Base-by-base conservation (phyloP, 2,888 invertebrate genomes). In the Hedya salicella region DNA sequence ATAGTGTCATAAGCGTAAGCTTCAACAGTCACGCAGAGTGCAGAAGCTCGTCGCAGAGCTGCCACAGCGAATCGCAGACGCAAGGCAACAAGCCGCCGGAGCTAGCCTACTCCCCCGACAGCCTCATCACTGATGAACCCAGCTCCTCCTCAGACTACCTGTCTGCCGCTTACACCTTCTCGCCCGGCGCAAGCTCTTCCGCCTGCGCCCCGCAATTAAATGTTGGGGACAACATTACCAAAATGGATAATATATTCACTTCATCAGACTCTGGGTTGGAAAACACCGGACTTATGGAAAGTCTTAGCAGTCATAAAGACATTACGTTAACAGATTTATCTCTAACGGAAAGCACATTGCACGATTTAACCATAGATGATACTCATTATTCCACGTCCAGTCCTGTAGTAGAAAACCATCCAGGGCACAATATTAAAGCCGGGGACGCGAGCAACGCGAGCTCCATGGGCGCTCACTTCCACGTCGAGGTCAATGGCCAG, bases 251-350 rank as follows among this genome's bases (percentile, higher is more conserved):
- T 54, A 80, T 80, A 66, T 81, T 86, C 69, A 87, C 85, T 36
- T 83, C 89, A 67, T 89, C 89, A 36, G 93, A 93, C 81, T 93
- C 93, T 9, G 93, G 91, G 11, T 74, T 92, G 69, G 93, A 93
- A 70, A 91, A 87, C 64, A 88, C 90, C 54, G 88, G 86, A 40
- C 75, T 87, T 75, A 75, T 85, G 66, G 89, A 88, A 71, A 89
- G 87, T 68, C 75, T 85, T 17, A 87, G 78, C 67, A 88, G 87
- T 69, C 85, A 87, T 67, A 87, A 83, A 79, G 88, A 89, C 72
- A 79, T 87, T 36, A 88, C 88, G 48, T 73, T 88, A 67, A 85
- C 88, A 36, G 89, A 89, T 67, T 70, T 85, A 62, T 90, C 90
- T 3, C 73, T 89, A 65, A 89, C 92, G 59, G 92, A 92, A 73